These are phyloP conservation scores for Fundulus diaphanus DNA, from an alignment of 2,797 vertebrate genomes.

Conservation along the genomic window DNA sequence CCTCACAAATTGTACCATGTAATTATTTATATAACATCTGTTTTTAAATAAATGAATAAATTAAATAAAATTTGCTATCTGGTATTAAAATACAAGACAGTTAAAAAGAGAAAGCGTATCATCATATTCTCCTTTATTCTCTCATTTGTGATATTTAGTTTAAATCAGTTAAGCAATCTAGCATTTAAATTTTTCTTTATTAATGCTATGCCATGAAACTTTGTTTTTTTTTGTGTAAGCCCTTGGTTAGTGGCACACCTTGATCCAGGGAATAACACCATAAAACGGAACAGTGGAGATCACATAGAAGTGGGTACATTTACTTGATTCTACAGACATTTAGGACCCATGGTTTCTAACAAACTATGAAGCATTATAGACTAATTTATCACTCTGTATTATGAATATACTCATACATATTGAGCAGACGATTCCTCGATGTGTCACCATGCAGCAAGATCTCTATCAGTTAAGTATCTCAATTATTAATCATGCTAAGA, in stretches of 20 bases:
- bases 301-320: slow-evolving; percentile 14
- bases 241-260: no score
- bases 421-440: slow-evolving; percentile 54
- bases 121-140: no score
- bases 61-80: no score
- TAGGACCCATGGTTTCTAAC: slow-evolving; percentile 48
- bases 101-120: no score
- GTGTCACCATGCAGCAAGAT: slow-evolving; percentile 57
- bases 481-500: slow-evolving; percentile 13
- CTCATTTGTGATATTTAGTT: background rate
- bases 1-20: no score
- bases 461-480: slow-evolving; percentile 43
- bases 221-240: background rate
- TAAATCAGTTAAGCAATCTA: background rate
- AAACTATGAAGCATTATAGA: slow-evolving; percentile 49
- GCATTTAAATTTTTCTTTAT: background rate
- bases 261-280: background rate
- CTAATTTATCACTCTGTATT: slow-evolving; percentile 71
- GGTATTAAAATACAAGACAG: no score
- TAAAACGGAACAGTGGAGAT: slow-evolving; percentile 2
- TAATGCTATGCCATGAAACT: background rate
- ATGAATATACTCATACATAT: slow-evolving; percentile 64
- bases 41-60: no score
- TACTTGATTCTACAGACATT: slow-evolving; percentile 39
- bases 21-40: no score